phyloP scores from a whole-genome alignment of 2,888 invertebrate genomes.

The Yponomeuta plumbellus region DNA sequence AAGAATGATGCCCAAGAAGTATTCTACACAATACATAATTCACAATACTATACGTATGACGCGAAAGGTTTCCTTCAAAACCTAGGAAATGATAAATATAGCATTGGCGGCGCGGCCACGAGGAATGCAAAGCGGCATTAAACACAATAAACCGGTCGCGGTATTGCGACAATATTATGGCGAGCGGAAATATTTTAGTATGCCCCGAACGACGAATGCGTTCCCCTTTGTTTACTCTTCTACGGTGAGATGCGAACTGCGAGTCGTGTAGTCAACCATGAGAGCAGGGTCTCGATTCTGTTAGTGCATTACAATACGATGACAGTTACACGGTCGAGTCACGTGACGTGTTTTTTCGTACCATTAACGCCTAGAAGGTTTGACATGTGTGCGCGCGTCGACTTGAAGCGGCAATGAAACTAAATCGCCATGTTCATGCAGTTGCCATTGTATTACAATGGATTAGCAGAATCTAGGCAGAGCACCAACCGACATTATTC shows the following conservation, averaged over 20 bases:
- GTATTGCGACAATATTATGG: conserved; percentile 40
- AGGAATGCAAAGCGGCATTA: conserved; percentile 20
- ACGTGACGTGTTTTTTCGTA: too few relatives aligned
- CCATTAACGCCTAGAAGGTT: too few relatives aligned
- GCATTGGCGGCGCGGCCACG: not conserved
- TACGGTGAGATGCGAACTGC: not conserved
- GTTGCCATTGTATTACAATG: too few relatives aligned
- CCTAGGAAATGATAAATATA: conserved; percentile 8
- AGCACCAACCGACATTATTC: too few relatives aligned
- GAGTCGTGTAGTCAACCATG: not conserved
- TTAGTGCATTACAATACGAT: too few relatives aligned
- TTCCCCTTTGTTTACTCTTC: conserved; percentile 40
- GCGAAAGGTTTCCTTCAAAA: conserved; percentile 9
- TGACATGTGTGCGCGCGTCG: too few relatives aligned
- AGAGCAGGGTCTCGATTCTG: too few relatives aligned
- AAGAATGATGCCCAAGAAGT: conserved; percentile 1
- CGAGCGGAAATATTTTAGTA: conserved; percentile 55
- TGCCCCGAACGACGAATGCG: conserved; percentile 41
- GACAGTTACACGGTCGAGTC: too few relatives aligned
- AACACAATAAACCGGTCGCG: conserved; percentile 18
- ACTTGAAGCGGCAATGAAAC: too few relatives aligned
- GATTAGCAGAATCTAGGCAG: too few relatives aligned
- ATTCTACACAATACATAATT: conserved; percentile 7
- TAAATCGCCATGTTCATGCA: too few relatives aligned
- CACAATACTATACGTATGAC: conserved; percentile 9